Percentiles rank a stretch among this genome's conserved stretches.
phyloP scores from a whole-genome alignment of 2,113 vertebrate genomes.

The Sula dactylatra region DNA sequence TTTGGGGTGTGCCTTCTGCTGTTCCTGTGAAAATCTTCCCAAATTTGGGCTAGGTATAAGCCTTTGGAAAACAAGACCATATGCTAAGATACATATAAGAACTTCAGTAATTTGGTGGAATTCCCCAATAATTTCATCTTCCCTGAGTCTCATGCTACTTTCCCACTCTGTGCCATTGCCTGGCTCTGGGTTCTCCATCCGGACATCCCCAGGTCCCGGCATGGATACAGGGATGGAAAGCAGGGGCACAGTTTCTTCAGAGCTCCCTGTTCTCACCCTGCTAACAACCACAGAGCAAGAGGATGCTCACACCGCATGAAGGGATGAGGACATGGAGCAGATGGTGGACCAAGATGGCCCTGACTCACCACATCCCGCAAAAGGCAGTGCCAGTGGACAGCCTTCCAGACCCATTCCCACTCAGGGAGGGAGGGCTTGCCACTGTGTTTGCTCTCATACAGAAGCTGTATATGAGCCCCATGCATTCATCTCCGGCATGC shows the following conservation, averaged over 20 bases:
- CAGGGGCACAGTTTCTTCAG: background rate
- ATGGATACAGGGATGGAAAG: background rate
- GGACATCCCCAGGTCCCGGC: background rate
- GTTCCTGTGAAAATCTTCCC: constrained; percentile 61
- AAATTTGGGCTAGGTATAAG: constrained; percentile 50
- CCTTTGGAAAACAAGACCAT: constrained; percentile 37
- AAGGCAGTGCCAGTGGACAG: background rate
- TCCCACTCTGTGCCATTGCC: background rate
- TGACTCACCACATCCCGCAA: background rate
- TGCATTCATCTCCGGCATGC: background rate
- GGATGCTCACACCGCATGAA: background rate
- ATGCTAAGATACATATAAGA: constrained; percentile 4
- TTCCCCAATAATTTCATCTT: background rate
- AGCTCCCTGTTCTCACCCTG: background rate
- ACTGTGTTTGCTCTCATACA: background rate
- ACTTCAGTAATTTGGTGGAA: background rate
- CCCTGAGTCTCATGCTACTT: background rate
- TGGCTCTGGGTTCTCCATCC: background rate
- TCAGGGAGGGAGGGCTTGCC: background rate
- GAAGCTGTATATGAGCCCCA: background rate
- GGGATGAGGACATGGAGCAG: background rate
- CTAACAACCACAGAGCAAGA: background rate
- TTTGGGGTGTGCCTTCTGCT: constrained; percentile 62
- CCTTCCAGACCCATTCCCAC: background rate
- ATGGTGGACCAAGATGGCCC: background rate